Base-by-base conservation (phyloP, 2,888 invertebrate genomes). In the Matsumyia berberina region DNA sequence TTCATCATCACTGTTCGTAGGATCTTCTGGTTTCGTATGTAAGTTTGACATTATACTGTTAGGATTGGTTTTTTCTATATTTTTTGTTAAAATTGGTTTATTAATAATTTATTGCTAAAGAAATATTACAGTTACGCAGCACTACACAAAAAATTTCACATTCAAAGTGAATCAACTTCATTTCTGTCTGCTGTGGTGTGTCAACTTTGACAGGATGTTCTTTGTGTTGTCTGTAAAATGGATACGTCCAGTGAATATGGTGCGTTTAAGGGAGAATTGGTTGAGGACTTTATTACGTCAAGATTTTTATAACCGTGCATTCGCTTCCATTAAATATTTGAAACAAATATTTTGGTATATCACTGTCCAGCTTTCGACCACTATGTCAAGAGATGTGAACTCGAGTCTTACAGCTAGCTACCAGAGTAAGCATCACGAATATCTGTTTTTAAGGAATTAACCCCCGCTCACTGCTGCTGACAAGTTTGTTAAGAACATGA, bases 1-100 rank as follows among this genome's bases (percentile, higher is more conserved):
- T 51, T 91, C 91, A 7, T 91, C 90, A 19, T 90, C 91, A 58
- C 88, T 89, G 5, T 70, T 62, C 35, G 87, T 87, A 2, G 87
- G 74, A 42, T 89, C 87, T 76, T 74, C 76, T n/a, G 39, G 12
- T 12, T 58, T 53, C 0, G 31, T 11, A 11, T 42, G 17, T n/a
- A 12, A 11, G n/a, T 33, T 64, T 39, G 80, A 76, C 85, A 85
- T 85, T 53, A 6, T 53, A 35, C 9, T 5, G 33, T 35, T 53
- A 35, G 29, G 12, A 39, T 72, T 49, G 17, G 33, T 8, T 24
- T 31, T n/a, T 58, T 62, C 17, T 57, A n/a, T 31, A 42, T 44
- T 64, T 53, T 12, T 49, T 29, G n/a, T n/a, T n/a, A n/a, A 19
- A 73, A 19, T 35, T 60, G 4, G 1, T 49, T 64, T 24, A 39